These are phyloP conservation scores for Dendroctonus valens DNA, from an alignment of 1,140 invertebrate genomes.

Conservation along the genomic window DNA sequence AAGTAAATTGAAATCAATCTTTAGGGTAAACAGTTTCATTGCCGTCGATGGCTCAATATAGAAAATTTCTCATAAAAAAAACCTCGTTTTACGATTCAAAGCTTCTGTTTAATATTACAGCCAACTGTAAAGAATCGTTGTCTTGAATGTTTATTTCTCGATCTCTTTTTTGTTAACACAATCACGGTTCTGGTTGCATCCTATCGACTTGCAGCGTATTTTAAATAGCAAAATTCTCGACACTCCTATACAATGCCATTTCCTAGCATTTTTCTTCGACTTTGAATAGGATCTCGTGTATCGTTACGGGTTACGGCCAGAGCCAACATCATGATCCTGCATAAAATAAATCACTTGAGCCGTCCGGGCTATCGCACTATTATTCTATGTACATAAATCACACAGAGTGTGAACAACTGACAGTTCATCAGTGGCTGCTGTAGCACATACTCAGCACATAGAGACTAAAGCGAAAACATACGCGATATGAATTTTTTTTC, in stretches of 20 bases:
- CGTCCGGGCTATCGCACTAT: constrained; percentile 12
- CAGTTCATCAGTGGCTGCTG: constrained; percentile 16
- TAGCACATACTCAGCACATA: no score
- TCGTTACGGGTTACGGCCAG: constrained; percentile 14
- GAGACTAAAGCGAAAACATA: background rate
- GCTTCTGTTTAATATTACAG: no score
- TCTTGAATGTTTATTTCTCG: no score
- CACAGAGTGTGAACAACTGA: constrained; percentile 9
- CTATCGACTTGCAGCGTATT: constrained; percentile 7
- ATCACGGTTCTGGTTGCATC: no score
- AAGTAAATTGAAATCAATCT: no score
- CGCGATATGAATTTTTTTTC: background rate
- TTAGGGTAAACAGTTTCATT: no score
- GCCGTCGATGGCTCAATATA: no score
- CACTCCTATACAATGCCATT: constrained; percentile 10
- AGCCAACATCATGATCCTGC: constrained; percentile 20
- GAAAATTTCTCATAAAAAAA: no score
- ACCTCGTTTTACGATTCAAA: no score
- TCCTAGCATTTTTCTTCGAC: constrained; percentile 1
- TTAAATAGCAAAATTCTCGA: constrained; percentile 4
- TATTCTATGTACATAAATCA: constrained; percentile 15
- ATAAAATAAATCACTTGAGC: constrained; percentile 26
- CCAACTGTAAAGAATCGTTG: no score
- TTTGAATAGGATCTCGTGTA: constrained; percentile 15
- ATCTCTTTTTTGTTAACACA: no score